Evolutionary conservation across 2,888 invertebrate genomes (phyloP), one percentile per base, ranked within the genome.

Genomic region (Tridacna crocea): DNA sequence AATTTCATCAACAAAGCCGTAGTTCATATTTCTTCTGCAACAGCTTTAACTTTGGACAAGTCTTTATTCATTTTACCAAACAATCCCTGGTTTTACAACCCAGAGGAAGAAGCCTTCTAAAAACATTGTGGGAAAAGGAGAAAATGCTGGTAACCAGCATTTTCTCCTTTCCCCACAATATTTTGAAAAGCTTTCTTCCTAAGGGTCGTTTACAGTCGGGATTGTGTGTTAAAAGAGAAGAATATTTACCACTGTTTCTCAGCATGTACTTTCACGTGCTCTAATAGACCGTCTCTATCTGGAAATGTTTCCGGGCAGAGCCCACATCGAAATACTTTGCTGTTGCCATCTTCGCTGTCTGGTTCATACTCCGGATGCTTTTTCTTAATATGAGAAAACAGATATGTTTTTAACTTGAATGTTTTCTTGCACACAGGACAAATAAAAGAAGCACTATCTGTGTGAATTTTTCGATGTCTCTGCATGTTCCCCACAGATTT

Each of bases 381-480:
- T 65, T 85, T 85, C 73, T 73, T 80, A 13, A 80, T 27, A 60
- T 85, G 85, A 22, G 79, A 79, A 12, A 48, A 27, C 19, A 85
- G 22, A 55, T 77, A 78, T 15, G 48, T 11, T 19, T 46, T n/a
- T 55, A 75, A 63, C 24, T 47, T 66, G 55, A 83, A 85, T n/a
- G 66, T 76, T 75, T 85, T 85, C 15, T 68, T 22, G 81, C 85
- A 85, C 13, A 72, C n/a, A 13, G 75, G 79, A 83, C 85, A 85
- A 15, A 60, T n/a, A 12, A 47, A n/a, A 24, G 58, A 47, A 24
- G 61, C 75, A 3, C 61, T 46, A 13, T 63, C 65, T 26, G 55
- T 63, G 61, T 82, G 82, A 27, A 75, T 82, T 72, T 82, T 82
- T 46, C 58, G 58, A 61, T 86, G 86, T 24, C 82, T 73, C 12